These are phyloP conservation scores for Puma concolor DNA, from an alignment of 2,113 vertebrate species.

Conservation along the genomic window DNA sequence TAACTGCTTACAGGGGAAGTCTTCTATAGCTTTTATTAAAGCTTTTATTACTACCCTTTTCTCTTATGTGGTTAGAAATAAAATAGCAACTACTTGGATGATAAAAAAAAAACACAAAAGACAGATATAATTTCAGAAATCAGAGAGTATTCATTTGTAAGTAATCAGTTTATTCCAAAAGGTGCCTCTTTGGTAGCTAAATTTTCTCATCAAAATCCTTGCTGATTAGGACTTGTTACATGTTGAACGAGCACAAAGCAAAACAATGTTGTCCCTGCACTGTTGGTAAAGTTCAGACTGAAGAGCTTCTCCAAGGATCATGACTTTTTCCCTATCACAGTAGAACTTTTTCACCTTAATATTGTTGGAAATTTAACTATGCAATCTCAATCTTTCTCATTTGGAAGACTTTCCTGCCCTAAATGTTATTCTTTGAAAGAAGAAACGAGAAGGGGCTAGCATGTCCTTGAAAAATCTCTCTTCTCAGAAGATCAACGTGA, in stretches of 20 bases:
- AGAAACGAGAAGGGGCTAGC: not conserved
- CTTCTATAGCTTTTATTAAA: not conserved
- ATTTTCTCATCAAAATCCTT: not conserved
- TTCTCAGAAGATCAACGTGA: not conserved
- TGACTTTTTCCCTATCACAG: not conserved
- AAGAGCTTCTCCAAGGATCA: not conserved
- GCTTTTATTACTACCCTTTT: not conserved
- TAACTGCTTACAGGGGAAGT: not conserved
- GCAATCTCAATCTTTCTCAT: not conserved
- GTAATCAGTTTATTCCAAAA: conserved; percentile 20
- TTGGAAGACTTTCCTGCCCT: not conserved
- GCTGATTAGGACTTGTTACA: not conserved
- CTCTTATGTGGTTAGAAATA: not conserved
- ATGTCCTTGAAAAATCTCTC: not conserved
- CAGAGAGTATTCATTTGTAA: conserved; percentile 8
- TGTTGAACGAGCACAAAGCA: not conserved
- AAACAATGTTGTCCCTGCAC: not conserved
- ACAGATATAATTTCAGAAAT: not conserved
- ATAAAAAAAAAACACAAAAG: conserved; percentile 22
- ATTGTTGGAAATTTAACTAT: not conserved
- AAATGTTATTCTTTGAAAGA: not conserved
- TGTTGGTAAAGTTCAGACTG: not conserved
- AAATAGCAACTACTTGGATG: not conserved
- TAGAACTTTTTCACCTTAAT: not conserved
- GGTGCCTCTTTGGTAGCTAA: not conserved